A percentile compares a stretch with the other conserved stretches of the same genome.
These are phyloP conservation scores for Siniperca obscura DNA, from an alignment of 2,797 vertebrate species.

Conservation along the genomic window DNA sequence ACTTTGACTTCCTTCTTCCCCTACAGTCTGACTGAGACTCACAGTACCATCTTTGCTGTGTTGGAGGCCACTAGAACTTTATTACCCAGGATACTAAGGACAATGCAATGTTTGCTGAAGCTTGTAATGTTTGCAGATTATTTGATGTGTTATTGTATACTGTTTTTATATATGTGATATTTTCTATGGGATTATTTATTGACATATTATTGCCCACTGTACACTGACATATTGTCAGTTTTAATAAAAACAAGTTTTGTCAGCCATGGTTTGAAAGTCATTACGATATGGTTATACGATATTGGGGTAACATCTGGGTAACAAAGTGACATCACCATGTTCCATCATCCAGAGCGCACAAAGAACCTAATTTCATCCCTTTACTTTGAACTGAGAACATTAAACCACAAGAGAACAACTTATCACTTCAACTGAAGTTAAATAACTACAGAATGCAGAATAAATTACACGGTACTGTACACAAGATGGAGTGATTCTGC, in stretches of 20 bases:
- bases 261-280: neutral
- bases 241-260: slow-evolving; percentile 43
- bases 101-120: slow-evolving; percentile 10
- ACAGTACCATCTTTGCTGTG: neutral
- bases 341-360: no score
- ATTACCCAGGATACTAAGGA: neutral
- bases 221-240: neutral
- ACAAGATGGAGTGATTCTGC: no score
- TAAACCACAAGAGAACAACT: no score
- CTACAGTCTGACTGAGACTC: slow-evolving; percentile 83
- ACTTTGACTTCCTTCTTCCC: slow-evolving; percentile 22
- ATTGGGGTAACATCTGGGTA: neutral
- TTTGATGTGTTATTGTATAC: slow-evolving; percentile 16
- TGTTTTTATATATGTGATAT: slow-evolving; percentile 42
- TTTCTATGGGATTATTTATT: slow-evolving; percentile 61
- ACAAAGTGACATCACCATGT: no score
- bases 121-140: slow-evolving; percentile 36
- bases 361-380: no score
- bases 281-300: neutral
- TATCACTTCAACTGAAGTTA: no score
- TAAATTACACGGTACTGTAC: no score
- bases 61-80: neutral
- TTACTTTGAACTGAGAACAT: no score
- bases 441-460: no score
- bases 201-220: slow-evolving; percentile 17